Conservation (phyloP, 2,113 vertebrate species). For the Lycocorax pyrrhopterus region DNA sequence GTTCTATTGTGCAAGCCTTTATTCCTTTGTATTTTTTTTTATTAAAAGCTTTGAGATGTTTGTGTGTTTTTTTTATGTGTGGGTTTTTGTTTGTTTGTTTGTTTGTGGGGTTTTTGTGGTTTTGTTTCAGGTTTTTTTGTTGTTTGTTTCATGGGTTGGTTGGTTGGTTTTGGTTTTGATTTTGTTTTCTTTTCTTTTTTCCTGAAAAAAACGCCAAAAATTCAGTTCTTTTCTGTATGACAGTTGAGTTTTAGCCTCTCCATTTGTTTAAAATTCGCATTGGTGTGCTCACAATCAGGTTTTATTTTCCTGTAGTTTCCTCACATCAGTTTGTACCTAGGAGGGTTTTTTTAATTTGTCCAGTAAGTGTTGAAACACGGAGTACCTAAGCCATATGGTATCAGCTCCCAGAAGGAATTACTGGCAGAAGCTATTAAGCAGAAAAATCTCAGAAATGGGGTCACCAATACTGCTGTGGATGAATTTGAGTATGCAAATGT, state of each 20-base stretch:
- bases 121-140: rapidly evolving
- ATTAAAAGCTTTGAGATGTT: background rate
- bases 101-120: rapidly evolving
- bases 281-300: background rate
- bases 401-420: background rate
- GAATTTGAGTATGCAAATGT: background rate
- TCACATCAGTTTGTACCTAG: background rate
- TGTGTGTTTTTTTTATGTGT: background rate
- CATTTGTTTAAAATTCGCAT: background rate
- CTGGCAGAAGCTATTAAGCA: background rate
- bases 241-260: background rate
- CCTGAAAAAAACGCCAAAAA: background rate
- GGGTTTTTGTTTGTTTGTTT: background rate
- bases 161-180: background rate
- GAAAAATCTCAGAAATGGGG: background rate
- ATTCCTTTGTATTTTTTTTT: no score
- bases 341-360: background rate
- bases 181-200: background rate
- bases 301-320: background rate
- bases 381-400: background rate
- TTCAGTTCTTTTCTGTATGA: background rate
- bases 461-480: background rate
- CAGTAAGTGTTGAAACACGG: background rate
- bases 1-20: background rate
- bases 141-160: background rate